Conservation (phyloP, 2,113 vertebrate species). For the Eolophus roseicapilla region DNA sequence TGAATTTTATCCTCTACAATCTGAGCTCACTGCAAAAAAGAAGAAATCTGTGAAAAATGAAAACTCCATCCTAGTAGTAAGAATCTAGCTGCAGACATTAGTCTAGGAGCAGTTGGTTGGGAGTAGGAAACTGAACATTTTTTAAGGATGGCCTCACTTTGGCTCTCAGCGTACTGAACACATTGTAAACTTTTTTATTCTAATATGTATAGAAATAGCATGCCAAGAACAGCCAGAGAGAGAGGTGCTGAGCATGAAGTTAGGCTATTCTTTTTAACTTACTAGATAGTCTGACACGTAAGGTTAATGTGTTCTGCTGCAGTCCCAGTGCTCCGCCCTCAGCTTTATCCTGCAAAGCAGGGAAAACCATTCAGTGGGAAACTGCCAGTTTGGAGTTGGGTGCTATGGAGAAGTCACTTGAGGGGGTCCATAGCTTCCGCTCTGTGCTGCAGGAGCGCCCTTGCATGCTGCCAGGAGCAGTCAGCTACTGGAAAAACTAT, state of each 20-base stretch:
- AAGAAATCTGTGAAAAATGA: background rate
- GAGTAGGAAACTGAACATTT: conserved; percentile 48
- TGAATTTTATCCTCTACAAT: background rate
- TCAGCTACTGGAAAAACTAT: background rate
- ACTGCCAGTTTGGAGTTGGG: background rate
- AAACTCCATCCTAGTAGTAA: background rate
- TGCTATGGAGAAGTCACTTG: background rate
- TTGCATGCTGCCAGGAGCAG: background rate
- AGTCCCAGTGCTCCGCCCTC: background rate
- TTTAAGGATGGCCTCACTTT: conserved; percentile 63
- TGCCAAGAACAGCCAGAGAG: conserved; percentile 30
- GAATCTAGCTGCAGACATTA: background rate
- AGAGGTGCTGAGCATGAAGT: background rate
- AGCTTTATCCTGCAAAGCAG: background rate
- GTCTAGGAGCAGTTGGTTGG: background rate
- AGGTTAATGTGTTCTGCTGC: background rate
- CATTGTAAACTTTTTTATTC: conserved; percentile 33
- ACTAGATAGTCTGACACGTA: background rate
- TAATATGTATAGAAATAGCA: background rate
- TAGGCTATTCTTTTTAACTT: conserved; percentile 13
- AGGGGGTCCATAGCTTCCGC: background rate
- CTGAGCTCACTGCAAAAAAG: background rate
- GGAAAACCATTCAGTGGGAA: background rate
- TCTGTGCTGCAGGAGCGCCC: fast-evolving
- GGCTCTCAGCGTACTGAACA: conserved; percentile 37